Base-by-base conservation (phyloP, 2,797 vertebrate genomes). In the Phalanger gymnotis region DNA sequence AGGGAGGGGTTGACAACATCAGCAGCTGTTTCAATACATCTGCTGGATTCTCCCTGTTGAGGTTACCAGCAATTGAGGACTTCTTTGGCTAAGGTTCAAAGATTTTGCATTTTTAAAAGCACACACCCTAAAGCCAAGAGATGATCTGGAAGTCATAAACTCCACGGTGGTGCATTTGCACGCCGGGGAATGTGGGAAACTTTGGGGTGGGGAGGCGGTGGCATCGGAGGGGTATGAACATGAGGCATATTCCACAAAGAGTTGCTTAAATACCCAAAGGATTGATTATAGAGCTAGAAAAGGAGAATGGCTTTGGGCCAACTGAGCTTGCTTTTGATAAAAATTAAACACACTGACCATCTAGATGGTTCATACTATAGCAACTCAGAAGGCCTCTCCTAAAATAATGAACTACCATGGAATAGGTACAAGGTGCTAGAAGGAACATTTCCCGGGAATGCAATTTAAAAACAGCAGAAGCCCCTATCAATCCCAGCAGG, bases 31-130 rank as follows among this genome's bases (percentile, higher is more conserved):
- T 13, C 14, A 58, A 94, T 19, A 25, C 54, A 92, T 93, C 96
- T 96, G 97, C 90, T 94, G 12, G 95, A 96, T 98, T 93, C 94
- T 97, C 96, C 98, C 98, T 94, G 93, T 92, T 92, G 96, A 94
- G 58, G 95, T 90, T 51, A 5, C 34, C 96, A 93, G 91, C 57
- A 95, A 94, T 0, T 93, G 96, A 97, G 95, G 97, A 96, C 92
- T 54, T 92, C 96, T 97, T 28, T 98, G 98, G 97, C 95, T 0
- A 93, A 94, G 66, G 34, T 73, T 96, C 96, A 94, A 94, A 96
- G 97, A 96, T 14, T 51, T 87, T 96, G 0, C 16, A 56, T 11
- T 53, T 92, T 57, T 92, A 91, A 95, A 90, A 93, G 92, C 57
- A 95, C 53, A 94, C 96, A 93, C 96, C 98, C 97, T 97, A 95